Percentiles rank a stretch among this genome's conserved stretches.
These are phyloP conservation scores for Mythimna vitellina DNA, from an alignment of 2,888 invertebrate species.

Conservation along the genomic window DNA sequence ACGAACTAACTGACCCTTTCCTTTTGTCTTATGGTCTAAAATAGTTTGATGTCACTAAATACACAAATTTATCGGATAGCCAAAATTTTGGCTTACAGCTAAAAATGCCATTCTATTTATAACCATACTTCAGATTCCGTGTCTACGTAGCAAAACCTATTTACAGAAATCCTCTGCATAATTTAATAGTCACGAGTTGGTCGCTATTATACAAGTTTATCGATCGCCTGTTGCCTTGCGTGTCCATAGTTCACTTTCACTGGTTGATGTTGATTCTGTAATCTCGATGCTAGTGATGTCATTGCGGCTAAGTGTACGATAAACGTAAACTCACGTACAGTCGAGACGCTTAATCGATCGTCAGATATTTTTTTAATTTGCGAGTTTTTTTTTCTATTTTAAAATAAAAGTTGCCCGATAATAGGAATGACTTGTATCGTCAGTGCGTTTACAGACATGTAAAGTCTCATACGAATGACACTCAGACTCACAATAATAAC, in stretches of 20 bases:
- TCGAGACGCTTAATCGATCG: not conserved
- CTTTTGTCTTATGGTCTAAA: not conserved
- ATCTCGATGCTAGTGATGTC: constrained; percentile 57
- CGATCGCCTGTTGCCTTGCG: constrained; percentile 56
- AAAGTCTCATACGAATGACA: no score
- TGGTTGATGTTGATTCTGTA: constrained; percentile 42
- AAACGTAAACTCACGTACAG: constrained; percentile 23
- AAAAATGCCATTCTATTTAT: constrained; percentile 11
- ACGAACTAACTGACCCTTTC: not conserved
- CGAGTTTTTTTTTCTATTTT: no score
- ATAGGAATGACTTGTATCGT: no score
- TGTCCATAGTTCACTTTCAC: constrained; percentile 59
- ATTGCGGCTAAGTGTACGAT: constrained; percentile 35
- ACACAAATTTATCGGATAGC: not conserved
- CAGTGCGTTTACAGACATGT: no score
- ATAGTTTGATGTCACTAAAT: constrained; percentile 2
- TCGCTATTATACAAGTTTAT: constrained; percentile 48
- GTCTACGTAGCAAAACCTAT: constrained; percentile 34
- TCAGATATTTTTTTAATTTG: not conserved
- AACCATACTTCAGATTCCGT: constrained; percentile 23
- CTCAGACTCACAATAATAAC: no score
- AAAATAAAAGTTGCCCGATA: no score
- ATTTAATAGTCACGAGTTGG: constrained; percentile 39
- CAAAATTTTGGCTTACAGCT: not conserved
- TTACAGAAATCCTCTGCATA: constrained; percentile 44